Evolutionary conservation across 2,797 vertebrate genomes (phyloP).

Genomic region (Sebastes matsubarae): DNA sequence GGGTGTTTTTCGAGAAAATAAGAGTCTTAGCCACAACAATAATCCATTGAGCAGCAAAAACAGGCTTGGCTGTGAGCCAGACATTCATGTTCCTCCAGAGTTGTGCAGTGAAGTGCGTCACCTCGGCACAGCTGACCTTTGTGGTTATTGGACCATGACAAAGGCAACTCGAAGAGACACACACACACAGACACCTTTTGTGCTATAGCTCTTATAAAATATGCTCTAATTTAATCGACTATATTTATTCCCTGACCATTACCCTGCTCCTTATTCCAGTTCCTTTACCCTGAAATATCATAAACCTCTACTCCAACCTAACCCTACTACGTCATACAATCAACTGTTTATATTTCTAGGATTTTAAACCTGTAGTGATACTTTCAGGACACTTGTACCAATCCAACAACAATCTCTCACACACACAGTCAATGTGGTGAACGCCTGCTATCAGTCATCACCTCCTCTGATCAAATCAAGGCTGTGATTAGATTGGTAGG

Average conservation of each 20-base stretch:
- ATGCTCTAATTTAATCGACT: not conserved
- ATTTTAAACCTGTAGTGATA: not conserved
- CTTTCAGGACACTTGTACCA: not conserved
- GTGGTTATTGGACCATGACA: slow-evolving; percentile 54
- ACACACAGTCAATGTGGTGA: not conserved
- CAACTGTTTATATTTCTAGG: not conserved
- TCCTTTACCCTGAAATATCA: not conserved
- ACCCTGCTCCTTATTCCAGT: not conserved
- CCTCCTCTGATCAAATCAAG: slow-evolving; percentile 12
- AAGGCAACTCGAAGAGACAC: slow-evolving; percentile 24
- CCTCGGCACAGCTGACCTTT: slow-evolving; percentile 70
- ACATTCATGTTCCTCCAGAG: slow-evolving; percentile 72
- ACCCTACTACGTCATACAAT: too few relatives aligned
- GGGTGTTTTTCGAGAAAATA: slow-evolving; percentile 53
- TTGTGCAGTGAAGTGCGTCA: slow-evolving; percentile 64
- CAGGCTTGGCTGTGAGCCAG: slow-evolving; percentile 60
- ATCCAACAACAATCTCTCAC: not conserved
- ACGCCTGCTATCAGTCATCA: not conserved
- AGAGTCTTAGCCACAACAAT: slow-evolving; percentile 70
- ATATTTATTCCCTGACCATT: not conserved
- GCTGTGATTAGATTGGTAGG: not conserved
- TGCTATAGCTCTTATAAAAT: not conserved
- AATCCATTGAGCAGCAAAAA: slow-evolving; percentile 74
- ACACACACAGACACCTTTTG: slow-evolving; percentile 20
- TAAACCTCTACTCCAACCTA: not conserved